Conservation (phyloP, 2,888 invertebrate genomes). For the Drosophila parthenogenetica region DNA sequence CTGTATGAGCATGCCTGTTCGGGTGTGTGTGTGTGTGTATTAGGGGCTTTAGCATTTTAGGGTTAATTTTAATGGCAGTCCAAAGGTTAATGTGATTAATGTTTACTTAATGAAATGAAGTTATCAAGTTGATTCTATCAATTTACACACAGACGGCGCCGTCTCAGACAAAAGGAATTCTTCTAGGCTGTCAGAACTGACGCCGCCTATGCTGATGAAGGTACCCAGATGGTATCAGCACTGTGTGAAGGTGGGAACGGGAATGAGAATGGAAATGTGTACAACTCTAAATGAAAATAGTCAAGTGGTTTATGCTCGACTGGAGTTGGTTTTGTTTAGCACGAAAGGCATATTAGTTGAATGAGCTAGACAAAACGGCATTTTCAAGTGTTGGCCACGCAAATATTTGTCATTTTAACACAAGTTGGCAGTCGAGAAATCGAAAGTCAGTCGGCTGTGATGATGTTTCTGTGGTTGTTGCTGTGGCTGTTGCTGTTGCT, state of each 20-base stretch:
- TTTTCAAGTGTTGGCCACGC: conserved; percentile 46
- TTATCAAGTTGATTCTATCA: conserved; percentile 81
- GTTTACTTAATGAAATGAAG: conserved; percentile 81
- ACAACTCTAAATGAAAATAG: conserved; percentile 49
- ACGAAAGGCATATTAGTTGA: conserved; percentile 66
- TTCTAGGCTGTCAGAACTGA: conserved; percentile 57
- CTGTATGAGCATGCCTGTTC: conserved; percentile 1
- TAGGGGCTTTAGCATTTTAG: conserved; percentile 46
- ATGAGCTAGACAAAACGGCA: conserved; percentile 53
- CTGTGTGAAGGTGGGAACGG: not conserved
- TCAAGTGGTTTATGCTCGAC: conserved; percentile 35
- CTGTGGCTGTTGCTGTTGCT: conserved; percentile 38
- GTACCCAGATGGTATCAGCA: conserved; percentile 43
- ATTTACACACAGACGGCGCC: conserved; percentile 67
- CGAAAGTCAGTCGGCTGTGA: conserved; percentile 4
- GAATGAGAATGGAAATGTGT: not conserved
- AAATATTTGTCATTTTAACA: conserved; percentile 63
- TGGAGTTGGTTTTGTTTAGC: conserved; percentile 22
- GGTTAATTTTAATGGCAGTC: conserved; percentile 69
- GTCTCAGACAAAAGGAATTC: conserved; percentile 56
- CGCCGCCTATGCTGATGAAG: conserved; percentile 62
- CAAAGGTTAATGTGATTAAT: conserved; percentile 79
- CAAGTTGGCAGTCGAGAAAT: conserved; percentile 6
- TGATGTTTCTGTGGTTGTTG: conserved; percentile 5
- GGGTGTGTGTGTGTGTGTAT: conserved; percentile 5